A percentile compares a stretch with the other conserved stretches of the same genome.
Conservation (phyloP, 2,888 invertebrate genomes). For the Pterobdella sp. region DNA sequence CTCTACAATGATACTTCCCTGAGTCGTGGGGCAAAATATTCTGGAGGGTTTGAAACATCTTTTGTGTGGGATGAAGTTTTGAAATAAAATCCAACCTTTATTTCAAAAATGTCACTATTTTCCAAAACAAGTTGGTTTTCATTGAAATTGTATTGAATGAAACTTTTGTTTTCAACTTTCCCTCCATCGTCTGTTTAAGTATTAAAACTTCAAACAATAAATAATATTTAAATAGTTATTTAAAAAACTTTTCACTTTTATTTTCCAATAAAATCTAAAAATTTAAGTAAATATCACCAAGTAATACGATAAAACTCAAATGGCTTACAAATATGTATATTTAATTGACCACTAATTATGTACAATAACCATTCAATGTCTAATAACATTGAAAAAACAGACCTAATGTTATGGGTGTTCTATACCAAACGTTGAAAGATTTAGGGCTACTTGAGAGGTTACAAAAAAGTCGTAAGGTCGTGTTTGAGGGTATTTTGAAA, state of each 20-base stretch:
- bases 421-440: constrained; percentile 16
- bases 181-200: not conserved
- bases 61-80: not conserved
- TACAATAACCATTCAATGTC: too few species aligned
- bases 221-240: not conserved
- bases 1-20: constrained; percentile 20
- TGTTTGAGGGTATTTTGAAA: constrained; percentile 8
- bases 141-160: constrained; percentile 1
- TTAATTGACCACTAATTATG: too few species aligned
- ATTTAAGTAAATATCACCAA: too few species aligned
- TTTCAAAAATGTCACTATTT: too few species aligned
- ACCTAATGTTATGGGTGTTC: constrained; percentile 5
- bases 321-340: too few species aligned
- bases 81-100: constrained; percentile 2
- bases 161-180: not conserved
- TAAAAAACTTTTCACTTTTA: not conserved
- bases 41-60: not conserved
- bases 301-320: too few species aligned
- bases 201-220: not conserved
- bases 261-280: too few species aligned
- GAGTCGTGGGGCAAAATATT: constrained; percentile 6
- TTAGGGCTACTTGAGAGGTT: constrained; percentile 8
- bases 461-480: constrained; percentile 9
- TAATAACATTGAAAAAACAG: not conserved
- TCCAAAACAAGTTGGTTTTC: too few species aligned